Base-by-base conservation (phyloP, 2,888 invertebrate genomes). In the Lasioglossum zephyrum region DNA sequence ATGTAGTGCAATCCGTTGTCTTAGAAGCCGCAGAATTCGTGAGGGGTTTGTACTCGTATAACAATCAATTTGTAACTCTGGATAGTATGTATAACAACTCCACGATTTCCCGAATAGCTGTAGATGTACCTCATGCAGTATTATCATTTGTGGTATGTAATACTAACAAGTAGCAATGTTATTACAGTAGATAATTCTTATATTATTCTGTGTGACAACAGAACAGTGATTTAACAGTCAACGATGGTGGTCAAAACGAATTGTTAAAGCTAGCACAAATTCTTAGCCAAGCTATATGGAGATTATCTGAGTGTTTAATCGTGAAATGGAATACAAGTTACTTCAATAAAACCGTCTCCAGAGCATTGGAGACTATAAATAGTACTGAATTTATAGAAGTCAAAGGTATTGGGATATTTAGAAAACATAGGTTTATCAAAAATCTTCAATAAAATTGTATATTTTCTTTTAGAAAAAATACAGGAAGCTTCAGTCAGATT, bases 251-350 rank as follows among this genome's bases (percentile, higher is more conserved):
- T 66, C 78, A 74, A 66, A 82, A 78, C 22, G 75, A 83, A 76
- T 73, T 49, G 22, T 85, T 77, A 83, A 88, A 73, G 91, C 82
- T 95, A 73, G 89, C 92, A 2, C 92, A 93, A 91, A 92, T 95
- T 77, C 79, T 94, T 82, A 92, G 91, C n/a, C 82, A 92, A 57
- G 92, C 91, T 77, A 79, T 95, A 53, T 95, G 94, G 94, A 92
- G 90, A 84, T 87, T 95, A 44, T 95, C 95, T 0, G 94, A 95
- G 66, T 93, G 92, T 84, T 91, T 92, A 78, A 79, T 93, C 73
- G 87, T 95, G 26, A 90, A 90, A 80, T 95, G 95, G 93, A 90
- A 95, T 82, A 93, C 94, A 26, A 90, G 87, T 49, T 91, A 93
- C 77, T 91, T 94, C 18, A 90, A 92, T 72, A 84, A 93, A 16